Conservation (phyloP, 2,113 vertebrate genomes). For the Phrynosoma platyrhinos region DNA sequence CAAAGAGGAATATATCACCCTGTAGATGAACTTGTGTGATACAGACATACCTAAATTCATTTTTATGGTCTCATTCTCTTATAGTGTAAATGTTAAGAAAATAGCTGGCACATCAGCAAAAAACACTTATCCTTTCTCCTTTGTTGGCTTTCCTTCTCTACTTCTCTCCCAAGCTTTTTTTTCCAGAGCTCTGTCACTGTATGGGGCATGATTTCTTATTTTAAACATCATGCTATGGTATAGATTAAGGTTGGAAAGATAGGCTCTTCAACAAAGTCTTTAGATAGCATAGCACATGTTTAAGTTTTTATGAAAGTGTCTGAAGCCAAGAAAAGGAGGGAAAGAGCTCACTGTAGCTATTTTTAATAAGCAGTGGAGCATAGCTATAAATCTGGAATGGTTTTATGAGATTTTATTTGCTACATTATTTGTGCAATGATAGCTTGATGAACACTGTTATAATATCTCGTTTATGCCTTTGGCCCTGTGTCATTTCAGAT, state of each 20-base stretch:
- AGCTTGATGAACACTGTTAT: slow-evolving; percentile 52
- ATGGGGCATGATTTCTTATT: neutral
- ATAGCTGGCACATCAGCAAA: neutral
- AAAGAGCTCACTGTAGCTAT: slow-evolving; percentile 2
- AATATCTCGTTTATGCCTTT: slow-evolving; percentile 47
- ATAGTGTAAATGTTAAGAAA: neutral
- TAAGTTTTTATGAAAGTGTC: slow-evolving; percentile 10
- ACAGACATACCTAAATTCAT: neutral
- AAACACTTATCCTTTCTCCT: slow-evolving; percentile 9
- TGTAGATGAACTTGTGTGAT: too few relatives aligned
- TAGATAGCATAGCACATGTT: neutral
- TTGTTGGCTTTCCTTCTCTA: slow-evolving; percentile 14
- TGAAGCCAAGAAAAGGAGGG: slow-evolving; percentile 6
- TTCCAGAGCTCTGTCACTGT: neutral
- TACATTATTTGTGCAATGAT: slow-evolving; percentile 45
- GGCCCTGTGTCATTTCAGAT: slow-evolving; percentile 43
- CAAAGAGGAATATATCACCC: neutral
- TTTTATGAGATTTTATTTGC: slow-evolving; percentile 57
- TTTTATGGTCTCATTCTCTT: neutral
- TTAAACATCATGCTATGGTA: neutral
- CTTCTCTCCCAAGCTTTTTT: neutral
- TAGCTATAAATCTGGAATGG: neutral
- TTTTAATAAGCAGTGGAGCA: slow-evolving; percentile 36
- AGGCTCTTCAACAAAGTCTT: neutral
- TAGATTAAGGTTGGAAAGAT: slow-evolving; percentile 6